Conservation (phyloP, 2,797 vertebrate species). For the Myotis pilosus region DNA sequence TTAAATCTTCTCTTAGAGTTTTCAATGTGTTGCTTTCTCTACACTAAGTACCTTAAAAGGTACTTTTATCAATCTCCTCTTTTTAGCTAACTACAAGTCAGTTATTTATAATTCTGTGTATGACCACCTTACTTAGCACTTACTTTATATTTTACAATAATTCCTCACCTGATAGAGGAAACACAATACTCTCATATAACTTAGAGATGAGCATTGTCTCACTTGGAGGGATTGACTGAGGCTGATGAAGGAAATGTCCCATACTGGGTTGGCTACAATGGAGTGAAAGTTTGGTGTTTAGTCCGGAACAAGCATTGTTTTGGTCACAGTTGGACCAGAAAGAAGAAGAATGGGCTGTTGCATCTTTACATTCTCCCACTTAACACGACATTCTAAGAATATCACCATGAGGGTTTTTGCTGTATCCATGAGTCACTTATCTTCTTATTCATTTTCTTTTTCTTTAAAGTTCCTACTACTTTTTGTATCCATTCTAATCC, state of each 20-base stretch:
- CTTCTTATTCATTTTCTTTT: neutral
- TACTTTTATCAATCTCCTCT: neutral
- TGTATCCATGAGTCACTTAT: neutral
- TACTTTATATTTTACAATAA: neutral
- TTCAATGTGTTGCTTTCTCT: neutral
- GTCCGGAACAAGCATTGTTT: neutral
- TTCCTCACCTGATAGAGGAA: neutral
- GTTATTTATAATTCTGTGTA: neutral
- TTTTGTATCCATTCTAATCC: neutral
- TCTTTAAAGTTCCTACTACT: neutral
- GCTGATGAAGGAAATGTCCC: neutral
- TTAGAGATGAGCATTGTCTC: slow-evolving; percentile 2
- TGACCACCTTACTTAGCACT: neutral
- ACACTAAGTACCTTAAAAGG: neutral
- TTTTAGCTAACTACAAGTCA: neutral
- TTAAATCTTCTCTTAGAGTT: neutral
- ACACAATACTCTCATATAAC: neutral
- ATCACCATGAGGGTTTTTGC: neutral
- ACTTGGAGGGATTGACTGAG: neutral
- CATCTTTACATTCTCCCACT: neutral
- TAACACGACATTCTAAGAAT: neutral
- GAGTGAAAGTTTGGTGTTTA: neutral
- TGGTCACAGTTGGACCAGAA: neutral
- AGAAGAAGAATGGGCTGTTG: neutral
- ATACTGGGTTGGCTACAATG: neutral